Evolutionary conservation across 2,888 invertebrate genomes (phyloP).

Genomic region (Nudaria mundana): DNA sequence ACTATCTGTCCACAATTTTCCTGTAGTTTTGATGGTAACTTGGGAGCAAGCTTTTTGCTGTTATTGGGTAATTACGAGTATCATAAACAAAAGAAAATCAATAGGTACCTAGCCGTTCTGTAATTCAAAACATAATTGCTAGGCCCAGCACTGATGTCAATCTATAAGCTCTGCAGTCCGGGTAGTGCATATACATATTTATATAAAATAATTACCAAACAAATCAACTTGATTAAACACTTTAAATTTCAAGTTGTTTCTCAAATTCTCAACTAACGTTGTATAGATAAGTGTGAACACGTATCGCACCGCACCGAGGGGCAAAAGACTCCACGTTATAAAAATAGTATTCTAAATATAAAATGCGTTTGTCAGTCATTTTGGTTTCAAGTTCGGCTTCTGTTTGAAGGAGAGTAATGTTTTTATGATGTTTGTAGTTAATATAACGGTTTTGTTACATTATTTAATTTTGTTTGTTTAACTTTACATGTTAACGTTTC

Average conservation of each 20-base stretch:
- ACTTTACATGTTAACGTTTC: no score
- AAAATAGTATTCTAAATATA: constrained; percentile 41
- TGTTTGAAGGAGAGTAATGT: constrained; percentile 9
- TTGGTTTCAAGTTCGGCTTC: constrained; percentile 24
- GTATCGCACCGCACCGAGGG: constrained; percentile 21
- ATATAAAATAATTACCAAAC: no score
- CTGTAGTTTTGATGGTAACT: not conserved
- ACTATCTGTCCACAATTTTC: not conserved
- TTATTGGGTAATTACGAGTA: not conserved
- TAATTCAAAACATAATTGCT: no score
- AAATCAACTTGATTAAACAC: no score
- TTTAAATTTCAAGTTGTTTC: not conserved
- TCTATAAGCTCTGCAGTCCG: no score
- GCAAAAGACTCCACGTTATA: constrained; percentile 24
- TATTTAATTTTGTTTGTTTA: no score
- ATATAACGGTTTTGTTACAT: no score
- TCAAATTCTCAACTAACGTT: constrained; percentile 4
- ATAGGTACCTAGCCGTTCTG: no score
- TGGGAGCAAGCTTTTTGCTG: no score
- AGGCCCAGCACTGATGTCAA: no score
- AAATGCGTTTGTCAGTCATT: constrained; percentile 28
- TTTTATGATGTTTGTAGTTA: constrained; percentile 7
- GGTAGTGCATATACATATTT: no score
- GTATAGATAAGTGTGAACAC: constrained; percentile 4
- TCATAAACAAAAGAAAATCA: no score